Conservation (phyloP, 2,888 invertebrate species). For the Oxytorus armatus region DNA sequence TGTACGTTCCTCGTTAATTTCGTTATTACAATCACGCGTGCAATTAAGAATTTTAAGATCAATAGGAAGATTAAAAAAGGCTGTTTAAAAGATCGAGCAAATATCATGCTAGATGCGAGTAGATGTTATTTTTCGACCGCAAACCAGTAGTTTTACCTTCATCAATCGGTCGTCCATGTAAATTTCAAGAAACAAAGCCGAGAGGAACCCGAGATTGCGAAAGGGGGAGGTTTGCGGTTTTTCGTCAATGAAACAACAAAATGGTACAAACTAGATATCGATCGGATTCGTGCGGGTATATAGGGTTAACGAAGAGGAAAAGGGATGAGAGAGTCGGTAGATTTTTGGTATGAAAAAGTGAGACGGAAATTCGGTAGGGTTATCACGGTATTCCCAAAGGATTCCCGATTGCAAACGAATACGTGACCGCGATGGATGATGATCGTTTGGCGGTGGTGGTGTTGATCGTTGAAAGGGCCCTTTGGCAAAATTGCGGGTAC, state of each 20-base stretch:
- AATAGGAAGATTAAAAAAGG: not conserved
- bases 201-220: not conserved
- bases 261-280: constrained; percentile 45
- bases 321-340: not conserved
- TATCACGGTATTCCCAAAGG: constrained; percentile 75
- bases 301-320: constrained; percentile 6
- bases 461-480: constrained; percentile 10
- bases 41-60: constrained; percentile 3
- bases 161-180: not conserved
- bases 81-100: not conserved
- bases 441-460: constrained; percentile 68
- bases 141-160: constrained; percentile 19
- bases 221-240: constrained; percentile 19
- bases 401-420: constrained; percentile 79
- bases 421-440: constrained; percentile 67
- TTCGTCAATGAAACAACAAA: constrained; percentile 44
- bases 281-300: not conserved
- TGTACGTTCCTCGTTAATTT: not conserved
- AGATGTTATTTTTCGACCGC: constrained; percentile 11
- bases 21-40: not conserved
- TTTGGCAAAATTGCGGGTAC: constrained; percentile 14
- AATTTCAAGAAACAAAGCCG: not conserved
- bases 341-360: constrained; percentile 37
- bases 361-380: constrained; percentile 34
- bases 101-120: not conserved